phyloP scores from a whole-genome alignment of 1,140 invertebrate species.

The Leptinotarsa texana region DNA sequence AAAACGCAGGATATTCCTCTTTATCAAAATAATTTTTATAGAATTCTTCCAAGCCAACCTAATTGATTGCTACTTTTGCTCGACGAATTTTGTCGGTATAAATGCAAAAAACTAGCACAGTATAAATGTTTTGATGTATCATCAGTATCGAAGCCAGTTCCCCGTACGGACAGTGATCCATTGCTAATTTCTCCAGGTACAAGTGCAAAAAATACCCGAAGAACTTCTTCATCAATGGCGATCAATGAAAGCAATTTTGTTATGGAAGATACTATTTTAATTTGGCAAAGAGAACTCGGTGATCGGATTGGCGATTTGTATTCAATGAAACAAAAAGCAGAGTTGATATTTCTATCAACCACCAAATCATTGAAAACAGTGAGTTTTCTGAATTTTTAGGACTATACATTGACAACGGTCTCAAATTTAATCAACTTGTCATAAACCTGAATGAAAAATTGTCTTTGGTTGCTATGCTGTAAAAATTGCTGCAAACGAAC shows the following conservation, averaged over 20 bases:
- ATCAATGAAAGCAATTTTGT: neutral
- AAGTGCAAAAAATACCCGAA: neutral
- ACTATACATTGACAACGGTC: no score
- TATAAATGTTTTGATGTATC: slow-evolving; percentile 31
- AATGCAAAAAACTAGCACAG: slow-evolving; percentile 29
- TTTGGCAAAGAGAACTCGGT: neutral
- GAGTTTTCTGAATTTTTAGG: no score
- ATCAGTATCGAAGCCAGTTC: slow-evolving; percentile 23
- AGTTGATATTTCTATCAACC: no score
- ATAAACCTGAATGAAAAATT: no score
- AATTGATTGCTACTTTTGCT: slow-evolving; percentile 32
- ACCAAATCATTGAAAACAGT: no score
- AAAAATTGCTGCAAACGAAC: no score
- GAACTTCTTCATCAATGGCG: neutral
- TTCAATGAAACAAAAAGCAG: neutral
- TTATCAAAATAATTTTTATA: no score
- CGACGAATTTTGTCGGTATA: slow-evolving; percentile 28
- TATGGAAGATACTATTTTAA: neutral
- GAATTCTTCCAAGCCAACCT: no score
- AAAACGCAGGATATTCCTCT: no score
- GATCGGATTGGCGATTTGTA: neutral
- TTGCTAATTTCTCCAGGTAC: neutral
- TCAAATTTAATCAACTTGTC: no score
- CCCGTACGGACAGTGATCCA: neutral
- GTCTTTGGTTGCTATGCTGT: no score